Percentiles rank a stretch among this genome's conserved stretches.
These are phyloP conservation scores for Taxidea taxus DNA, from an alignment of 2,113 vertebrate species.

Conservation along the genomic window DNA sequence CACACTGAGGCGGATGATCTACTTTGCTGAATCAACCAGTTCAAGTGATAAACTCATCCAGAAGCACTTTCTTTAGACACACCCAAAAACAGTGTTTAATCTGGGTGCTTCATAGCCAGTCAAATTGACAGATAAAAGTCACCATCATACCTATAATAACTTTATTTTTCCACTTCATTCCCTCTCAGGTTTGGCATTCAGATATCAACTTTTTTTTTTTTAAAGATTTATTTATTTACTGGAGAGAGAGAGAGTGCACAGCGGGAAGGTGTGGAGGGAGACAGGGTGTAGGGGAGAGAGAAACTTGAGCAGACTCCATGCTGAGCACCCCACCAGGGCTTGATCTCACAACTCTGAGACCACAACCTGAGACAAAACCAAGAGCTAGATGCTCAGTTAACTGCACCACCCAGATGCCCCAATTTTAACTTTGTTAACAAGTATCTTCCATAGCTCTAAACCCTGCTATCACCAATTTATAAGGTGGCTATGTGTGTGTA, in stretches of 20 bases:
- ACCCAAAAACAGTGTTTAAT: background rate
- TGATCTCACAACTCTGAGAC: background rate
- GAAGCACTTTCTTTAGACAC: background rate
- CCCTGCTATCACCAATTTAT: background rate
- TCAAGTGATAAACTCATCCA: background rate
- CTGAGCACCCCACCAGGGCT: background rate
- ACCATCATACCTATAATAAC: background rate
- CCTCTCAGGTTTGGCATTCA: background rate
- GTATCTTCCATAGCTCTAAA: background rate
- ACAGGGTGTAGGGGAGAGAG: background rate
- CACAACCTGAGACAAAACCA: background rate
- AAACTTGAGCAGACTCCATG: background rate
- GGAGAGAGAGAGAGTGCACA: background rate
- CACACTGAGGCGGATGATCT: background rate
- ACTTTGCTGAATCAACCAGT: background rate
- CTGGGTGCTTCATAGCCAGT: background rate
- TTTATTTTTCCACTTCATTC: background rate
- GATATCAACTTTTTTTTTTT: background rate
- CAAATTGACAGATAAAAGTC: background rate
- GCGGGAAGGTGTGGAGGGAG: background rate
- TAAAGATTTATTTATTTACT: background rate
- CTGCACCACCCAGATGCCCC: background rate
- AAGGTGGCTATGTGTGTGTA: background rate
- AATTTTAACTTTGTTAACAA: background rate
- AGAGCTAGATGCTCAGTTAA: background rate